Conservation (phyloP, 2,113 vertebrate species). For the Eurystomus gularis region DNA sequence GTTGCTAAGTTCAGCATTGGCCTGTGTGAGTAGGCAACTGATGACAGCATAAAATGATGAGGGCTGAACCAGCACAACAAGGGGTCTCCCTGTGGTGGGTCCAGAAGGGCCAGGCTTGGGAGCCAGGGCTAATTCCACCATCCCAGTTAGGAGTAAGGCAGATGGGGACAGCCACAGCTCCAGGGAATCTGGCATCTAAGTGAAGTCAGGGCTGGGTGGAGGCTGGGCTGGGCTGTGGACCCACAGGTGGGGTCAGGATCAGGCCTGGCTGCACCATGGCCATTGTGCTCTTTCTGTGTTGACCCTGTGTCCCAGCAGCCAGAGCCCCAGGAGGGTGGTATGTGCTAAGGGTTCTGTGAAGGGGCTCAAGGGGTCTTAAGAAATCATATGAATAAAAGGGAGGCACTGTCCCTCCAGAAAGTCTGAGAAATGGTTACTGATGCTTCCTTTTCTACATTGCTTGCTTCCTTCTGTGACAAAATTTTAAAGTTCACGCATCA, state of each 20-base stretch:
- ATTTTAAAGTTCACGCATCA: neutral
- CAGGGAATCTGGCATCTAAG: fast-evolving
- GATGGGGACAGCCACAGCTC: neutral
- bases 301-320: fast-evolving
- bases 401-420: neutral
- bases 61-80: too few relatives aligned
- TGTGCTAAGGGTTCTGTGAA: neutral
- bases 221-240: too few relatives aligned
- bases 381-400: neutral
- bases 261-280: neutral
- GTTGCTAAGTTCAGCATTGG: too few relatives aligned
- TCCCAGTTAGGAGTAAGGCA: neutral
- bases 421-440: neutral
- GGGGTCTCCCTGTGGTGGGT: neutral
- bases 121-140: neutral
- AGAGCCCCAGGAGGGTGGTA: neutral
- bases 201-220: neutral
- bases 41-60: too few relatives aligned
- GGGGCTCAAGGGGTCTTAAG: neutral
- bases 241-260: neutral
- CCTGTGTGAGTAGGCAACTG: too few relatives aligned
- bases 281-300: fast-evolving
- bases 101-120: neutral
- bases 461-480: neutral
- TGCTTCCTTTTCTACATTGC: neutral